Evolutionary conservation across 2,797 vertebrate genomes (phyloP), one percentile per base, ranked within the genome.

Genomic region (Onychomys leucogaster): DNA sequence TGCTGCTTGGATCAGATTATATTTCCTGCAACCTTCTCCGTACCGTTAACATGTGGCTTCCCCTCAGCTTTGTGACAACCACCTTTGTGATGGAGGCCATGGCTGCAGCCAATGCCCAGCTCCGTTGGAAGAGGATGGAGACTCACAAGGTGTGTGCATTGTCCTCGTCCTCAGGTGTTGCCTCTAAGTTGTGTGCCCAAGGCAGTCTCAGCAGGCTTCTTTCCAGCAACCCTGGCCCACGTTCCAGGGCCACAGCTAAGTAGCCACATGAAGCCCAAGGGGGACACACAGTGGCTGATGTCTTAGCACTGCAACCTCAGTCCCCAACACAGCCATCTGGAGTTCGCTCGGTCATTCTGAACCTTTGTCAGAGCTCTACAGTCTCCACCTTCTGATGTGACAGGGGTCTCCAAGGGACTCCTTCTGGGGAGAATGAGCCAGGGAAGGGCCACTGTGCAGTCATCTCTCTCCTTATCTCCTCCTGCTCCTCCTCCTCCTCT

Each of bases 11-110:
- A 21, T 55, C 92, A 29, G 65, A 41, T 5, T 12, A 43, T 34
- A 0, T 57, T 46, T 69, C 63, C 76, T n/a, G 11, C 8, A 0
- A 23, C 52, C 77, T 73, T 32, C 95, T 34, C 11, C 29, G 46
- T 34, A 71, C 6, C 2, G 17, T 49, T 61, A 25, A 78, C 65
- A 1, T 2, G 10, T 0, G 76, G 73, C 12, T 97, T 89, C 85
- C 95, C 94, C 71, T 8, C 98, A 99, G 99, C 98, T 99, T 99
- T 91, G 99, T 99, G 99, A 99, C 99, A 0, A 99, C 99, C 1
- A 99, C 99, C 2, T 99, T 99, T 63, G 99, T 99, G 98, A 99
- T 99, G 34, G 99, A 99, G 98, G 99, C 99, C 92, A 99, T 99
- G 99, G 99, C 99, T 16, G 99, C 99, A 8, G 99, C 99, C 93